Evolutionary conservation across 2,113 vertebrate species (phyloP), one percentile per base, ranked within the genome.

Genomic region (Triplophysa tibetana): DNA sequence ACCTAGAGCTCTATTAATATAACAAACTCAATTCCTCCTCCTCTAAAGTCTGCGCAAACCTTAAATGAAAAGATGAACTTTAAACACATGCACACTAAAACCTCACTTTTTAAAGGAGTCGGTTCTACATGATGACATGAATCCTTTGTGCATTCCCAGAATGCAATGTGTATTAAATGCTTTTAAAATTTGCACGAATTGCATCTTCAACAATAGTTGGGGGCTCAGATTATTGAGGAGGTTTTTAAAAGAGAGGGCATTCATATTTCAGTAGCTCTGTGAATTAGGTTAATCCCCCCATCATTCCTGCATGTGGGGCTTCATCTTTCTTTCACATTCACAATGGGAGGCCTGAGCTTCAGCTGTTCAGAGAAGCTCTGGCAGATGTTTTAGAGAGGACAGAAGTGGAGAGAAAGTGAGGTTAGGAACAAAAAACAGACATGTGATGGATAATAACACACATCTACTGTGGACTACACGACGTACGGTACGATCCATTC

Each of bases 201-300:
- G 67, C 48, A 70, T 26, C 67, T 26, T 52, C 68, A 72, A 58
- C 0, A 8, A 41, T n/a, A 24, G 29, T 60, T 43, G 54, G 23
- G n/a, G 23, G 70, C n/a, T 24, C 70, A 60, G n/a, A 63, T 62
- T 75, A 75, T 62, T 50, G 73, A 29, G 58, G 38, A 11, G 38
- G 38, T 11, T 75, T 75, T 50, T 41, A 48, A 63, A 63, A 41
- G 60, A 75, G 58, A 48, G 16, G 48, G 38, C 19, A 82, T 82
- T 78, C 61, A 45, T 66, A 68, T 68, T 77, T 74, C 63, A 61
- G 33, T 50, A 54, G 50, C 54, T 54, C 41, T 69, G 65, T 4
- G 63, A 81, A 73, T 75, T 78, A 60, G 78, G 74, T 81, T 81
- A 81, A 84, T 78, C 79, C 72, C 45, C 38, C 43, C 48, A 13